Evolutionary conservation across 2,888 invertebrate species (phyloP).

Genomic region (Deladenus siricidicola): DNA sequence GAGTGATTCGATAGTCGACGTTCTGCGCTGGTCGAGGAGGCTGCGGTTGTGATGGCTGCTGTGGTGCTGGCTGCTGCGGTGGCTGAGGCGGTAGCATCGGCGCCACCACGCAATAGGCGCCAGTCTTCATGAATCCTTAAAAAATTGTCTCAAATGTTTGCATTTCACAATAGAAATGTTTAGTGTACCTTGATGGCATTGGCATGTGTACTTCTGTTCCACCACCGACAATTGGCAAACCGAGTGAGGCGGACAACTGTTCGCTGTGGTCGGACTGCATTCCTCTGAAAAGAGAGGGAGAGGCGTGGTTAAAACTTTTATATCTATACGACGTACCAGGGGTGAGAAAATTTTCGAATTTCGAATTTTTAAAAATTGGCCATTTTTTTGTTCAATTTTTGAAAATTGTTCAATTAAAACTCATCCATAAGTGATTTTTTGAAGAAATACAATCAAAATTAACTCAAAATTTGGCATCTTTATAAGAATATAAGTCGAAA

Average conservation of each 20-base stretch:
- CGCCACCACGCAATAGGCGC: constrained; percentile 1
- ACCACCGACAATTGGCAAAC: constrained; percentile 52
- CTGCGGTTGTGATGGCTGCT: background rate
- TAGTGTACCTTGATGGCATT: constrained; percentile 58
- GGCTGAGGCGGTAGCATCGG: background rate
- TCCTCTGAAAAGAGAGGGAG: constrained; percentile 30
- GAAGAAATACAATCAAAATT: too few relatives aligned
- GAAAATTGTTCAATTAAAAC: constrained; percentile 3
- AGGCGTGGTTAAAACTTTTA: too few relatives aligned
- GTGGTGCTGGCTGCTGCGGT: background rate
- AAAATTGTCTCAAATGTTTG: background rate
- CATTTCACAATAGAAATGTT: background rate
- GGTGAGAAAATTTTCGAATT: too few relatives aligned
- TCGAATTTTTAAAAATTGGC: too few relatives aligned
- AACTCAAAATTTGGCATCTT: too few relatives aligned
- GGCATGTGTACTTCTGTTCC: constrained; percentile 57
- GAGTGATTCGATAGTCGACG: too few relatives aligned
- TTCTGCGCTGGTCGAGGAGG: too few relatives aligned
- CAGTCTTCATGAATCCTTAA: constrained; percentile 12
- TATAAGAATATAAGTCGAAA: too few relatives aligned
- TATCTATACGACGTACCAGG: too few relatives aligned
- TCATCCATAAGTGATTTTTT: too few relatives aligned
- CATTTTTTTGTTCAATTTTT: background rate
- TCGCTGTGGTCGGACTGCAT: constrained; percentile 43
- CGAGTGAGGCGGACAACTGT: constrained; percentile 42